Conservation (phyloP, 1,140 invertebrate species). For the Parapsyche elsis region DNA sequence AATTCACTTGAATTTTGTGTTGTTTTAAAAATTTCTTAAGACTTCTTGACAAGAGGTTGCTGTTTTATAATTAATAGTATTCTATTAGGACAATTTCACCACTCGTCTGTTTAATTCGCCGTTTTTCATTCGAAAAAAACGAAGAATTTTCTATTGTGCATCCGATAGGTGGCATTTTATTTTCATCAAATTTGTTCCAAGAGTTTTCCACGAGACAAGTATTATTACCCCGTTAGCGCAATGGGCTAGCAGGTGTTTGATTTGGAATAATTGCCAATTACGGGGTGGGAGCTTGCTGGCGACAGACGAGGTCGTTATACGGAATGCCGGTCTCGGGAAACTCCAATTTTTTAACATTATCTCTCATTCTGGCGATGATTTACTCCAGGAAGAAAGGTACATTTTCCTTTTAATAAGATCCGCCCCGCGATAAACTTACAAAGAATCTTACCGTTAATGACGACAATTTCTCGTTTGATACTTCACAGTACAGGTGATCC, state of each 20-base stretch:
- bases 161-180: not conserved
- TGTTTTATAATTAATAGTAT: too few relatives aligned
- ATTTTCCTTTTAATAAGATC: not conserved
- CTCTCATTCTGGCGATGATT: not conserved
- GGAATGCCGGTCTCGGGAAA: not conserved
- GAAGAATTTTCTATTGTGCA: slow-evolving; percentile 21
- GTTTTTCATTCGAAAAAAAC: too few relatives aligned
- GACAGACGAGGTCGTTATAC: slow-evolving; percentile 45
- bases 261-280: slow-evolving; percentile 56
- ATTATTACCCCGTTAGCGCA: not conserved
- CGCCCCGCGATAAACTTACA: not conserved
- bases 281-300: slow-evolving; percentile 19
- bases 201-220: not conserved
- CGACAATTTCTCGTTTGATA: not conserved
- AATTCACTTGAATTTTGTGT: too few relatives aligned
- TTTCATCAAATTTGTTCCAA: not conserved
- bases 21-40: too few relatives aligned
- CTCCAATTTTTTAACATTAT: slow-evolving; percentile 3
- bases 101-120: too few relatives aligned
- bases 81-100: too few relatives aligned
- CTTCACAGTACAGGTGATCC: not conserved
- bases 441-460: not conserved
- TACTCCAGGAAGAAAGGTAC: not conserved
- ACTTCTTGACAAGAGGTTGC: too few relatives aligned
- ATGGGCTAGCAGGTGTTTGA: slow-evolving; percentile 45